phyloP scores from a whole-genome alignment of 2,797 vertebrate genomes.

The Myotis findleyi region DNA sequence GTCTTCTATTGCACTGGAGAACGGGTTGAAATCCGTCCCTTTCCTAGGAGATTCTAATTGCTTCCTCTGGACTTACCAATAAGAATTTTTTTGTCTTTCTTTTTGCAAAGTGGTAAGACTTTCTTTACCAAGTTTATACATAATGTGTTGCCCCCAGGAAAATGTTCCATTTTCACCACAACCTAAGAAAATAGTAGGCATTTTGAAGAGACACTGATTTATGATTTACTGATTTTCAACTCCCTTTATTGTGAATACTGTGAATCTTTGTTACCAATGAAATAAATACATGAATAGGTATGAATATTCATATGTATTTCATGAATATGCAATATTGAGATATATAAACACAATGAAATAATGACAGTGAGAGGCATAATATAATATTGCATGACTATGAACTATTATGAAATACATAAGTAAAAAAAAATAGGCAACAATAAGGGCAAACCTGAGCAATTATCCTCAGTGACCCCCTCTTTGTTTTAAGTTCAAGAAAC shows the following conservation, averaged over 20 bases:
- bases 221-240: conserved; percentile 53
- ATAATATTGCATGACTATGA: not conserved
- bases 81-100: conserved; percentile 35
- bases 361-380: not conserved
- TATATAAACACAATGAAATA: not conserved
- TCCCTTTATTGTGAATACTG: conserved; percentile 32
- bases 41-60: conserved; percentile 65
- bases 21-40: conserved; percentile 68
- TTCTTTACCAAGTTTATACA: conserved; percentile 32
- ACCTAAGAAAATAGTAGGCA: conserved; percentile 51
- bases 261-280: conserved; percentile 56
- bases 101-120: conserved; percentile 46
- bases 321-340: not conserved
- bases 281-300: not conserved
- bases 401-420: not conserved
- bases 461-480: conserved; percentile 68
- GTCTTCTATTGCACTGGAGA: not conserved
- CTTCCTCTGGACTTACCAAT: conserved; percentile 27
- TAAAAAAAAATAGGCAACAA: not conserved
- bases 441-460: conserved; percentile 58
- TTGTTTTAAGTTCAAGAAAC: conserved; percentile 75
- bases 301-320: not conserved
- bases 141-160: not conserved
- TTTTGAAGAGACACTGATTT: conserved; percentile 49
- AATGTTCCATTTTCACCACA: not conserved